Percentiles rank a stretch among this genome's conserved stretches.
Conservation (phyloP, 2,797 vertebrate species). For the Argentina silus region DNA sequence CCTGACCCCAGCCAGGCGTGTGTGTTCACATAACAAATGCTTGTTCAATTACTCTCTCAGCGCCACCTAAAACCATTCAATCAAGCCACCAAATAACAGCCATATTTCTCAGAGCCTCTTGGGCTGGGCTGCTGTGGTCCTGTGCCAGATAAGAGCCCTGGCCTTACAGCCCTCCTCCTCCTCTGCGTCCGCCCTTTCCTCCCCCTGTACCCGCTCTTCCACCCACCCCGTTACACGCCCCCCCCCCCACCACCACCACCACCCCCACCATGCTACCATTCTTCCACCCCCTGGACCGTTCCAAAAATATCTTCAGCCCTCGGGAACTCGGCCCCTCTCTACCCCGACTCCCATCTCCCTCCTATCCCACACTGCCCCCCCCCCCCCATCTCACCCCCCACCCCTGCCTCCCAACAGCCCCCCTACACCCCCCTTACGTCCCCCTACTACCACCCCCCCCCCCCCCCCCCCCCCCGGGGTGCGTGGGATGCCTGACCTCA, state of each 20-base stretch:
- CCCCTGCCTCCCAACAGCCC: not conserved
- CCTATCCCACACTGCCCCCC: not conserved
- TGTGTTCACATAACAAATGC: constrained; percentile 47
- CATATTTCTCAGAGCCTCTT: constrained; percentile 30
- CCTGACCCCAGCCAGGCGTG: not conserved
- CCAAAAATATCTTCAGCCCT: too few species aligned
- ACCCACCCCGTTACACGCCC: constrained; percentile 2
- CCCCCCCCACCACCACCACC: not conserved
- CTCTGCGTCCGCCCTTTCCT: constrained; percentile 31
- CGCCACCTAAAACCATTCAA: not conserved
- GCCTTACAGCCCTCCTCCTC: constrained; percentile 15
- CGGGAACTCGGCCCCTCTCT: too few species aligned
- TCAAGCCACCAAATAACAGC: constrained; percentile 60
- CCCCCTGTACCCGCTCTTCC: not conserved
- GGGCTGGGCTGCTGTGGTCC: not conserved
- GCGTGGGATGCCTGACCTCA: constrained; percentile 38
- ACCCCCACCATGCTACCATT: too few species aligned
- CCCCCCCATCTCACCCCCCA: not conserved
- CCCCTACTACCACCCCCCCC: not conserved
- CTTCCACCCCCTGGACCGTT: too few species aligned
- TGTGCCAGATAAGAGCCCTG: not conserved
- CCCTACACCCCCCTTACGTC: too few species aligned
- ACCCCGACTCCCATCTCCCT: not conserved
- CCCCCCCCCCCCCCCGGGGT: not conserved
- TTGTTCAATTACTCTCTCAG: constrained; percentile 65